Evolutionary conservation across 2,888 invertebrate species (phyloP), one percentile per base, ranked within the genome.

Genomic region (Polylopha cassiicola): DNA sequence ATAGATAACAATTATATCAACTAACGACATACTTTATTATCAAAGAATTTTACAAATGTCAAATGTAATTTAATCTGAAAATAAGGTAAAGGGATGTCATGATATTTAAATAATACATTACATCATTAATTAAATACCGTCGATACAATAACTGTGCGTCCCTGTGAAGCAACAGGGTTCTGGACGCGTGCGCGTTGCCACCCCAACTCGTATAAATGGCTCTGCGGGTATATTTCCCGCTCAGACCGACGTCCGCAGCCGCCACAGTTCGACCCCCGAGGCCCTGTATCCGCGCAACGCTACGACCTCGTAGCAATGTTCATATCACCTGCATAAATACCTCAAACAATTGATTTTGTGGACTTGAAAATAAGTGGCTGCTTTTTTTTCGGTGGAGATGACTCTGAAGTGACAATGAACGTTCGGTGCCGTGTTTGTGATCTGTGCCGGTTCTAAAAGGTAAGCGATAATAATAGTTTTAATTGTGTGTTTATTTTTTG

Each of bases 161-260:
- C 48, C 75, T 70, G 66, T 44, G 82, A 82, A 81, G 84, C 84
- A 84, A 84, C 84, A 84, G 84, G 84, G 84, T 84, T 77, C 73
- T 68, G 71, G 73, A 82, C 84, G 84, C 84, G 72, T 84, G 84
- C 84, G 84, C 84, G 81, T 63, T 69, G 55, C 69, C 65, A 68
- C 71, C 80, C 79, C 67, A 30, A 46, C 48, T 46, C 46, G 58
- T 50, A 75, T 81, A 82, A 78, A 81, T 63, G 56, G 66, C 51
- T 58, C 54, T 55, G 65, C 66, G 58, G 71, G 61, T 55, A 56
- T 51, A 61, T 49, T 63, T 48, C 51, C 63, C 54, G 57, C 66
- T 73, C 82, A 82, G 57, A 79, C 60, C 65, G 61, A 54, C 73
- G 72, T 62, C 62, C 59, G 69, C 53, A 61, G 58, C 65, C 66